Evolutionary conservation across 2,113 vertebrate genomes (phyloP), one percentile per base, ranked within the genome.

Genomic region (Misgurnus mizolepis): DNA sequence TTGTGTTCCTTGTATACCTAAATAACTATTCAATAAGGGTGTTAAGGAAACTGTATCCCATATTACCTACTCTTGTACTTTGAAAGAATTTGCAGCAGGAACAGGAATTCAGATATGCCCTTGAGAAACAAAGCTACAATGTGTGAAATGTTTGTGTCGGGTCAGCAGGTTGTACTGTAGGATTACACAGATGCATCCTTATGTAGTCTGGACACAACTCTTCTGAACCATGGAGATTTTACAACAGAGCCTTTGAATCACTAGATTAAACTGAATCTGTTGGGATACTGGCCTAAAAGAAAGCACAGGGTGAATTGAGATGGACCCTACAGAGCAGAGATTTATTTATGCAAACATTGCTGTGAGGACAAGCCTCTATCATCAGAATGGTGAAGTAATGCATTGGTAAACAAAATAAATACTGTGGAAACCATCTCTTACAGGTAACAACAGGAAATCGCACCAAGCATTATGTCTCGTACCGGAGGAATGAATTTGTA

Each of bases 401-500:
- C 50, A 58, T 5, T 56, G 34, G 34, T 58, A n/a, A 56, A 40
- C 6, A 41, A 72, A 56, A 72, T 18, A 72, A 72, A 55, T 49
- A 50, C 55, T 76, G 4, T 67, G 43, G 64, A 40, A 39, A 41
- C 58, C 67, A 7, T 67, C 39, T 80, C 18, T 68, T 67, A 49
- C 22, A 99, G 98, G 94, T 95, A 53, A 95, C 97, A 15, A 89
- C 93, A 60, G 91, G 92, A 41, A 98, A 97, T 87, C 91, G 90
- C 18, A 98, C 95, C 69, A 96, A 94, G 72, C 95, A 98, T 86
- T 98, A 94, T 0, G 94, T 98, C 43, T 99, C 98, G 1, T 95
- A 95, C 27, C 93, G 88, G 3, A 94, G 96, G 43, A 92, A 90
- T 10, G 93, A 92, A 11, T 99, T 99, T 69, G 91, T 95, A 34